Evolutionary conservation across 2,888 invertebrate genomes (phyloP).

Genomic region (Synanthedon formicaeformis): DNA sequence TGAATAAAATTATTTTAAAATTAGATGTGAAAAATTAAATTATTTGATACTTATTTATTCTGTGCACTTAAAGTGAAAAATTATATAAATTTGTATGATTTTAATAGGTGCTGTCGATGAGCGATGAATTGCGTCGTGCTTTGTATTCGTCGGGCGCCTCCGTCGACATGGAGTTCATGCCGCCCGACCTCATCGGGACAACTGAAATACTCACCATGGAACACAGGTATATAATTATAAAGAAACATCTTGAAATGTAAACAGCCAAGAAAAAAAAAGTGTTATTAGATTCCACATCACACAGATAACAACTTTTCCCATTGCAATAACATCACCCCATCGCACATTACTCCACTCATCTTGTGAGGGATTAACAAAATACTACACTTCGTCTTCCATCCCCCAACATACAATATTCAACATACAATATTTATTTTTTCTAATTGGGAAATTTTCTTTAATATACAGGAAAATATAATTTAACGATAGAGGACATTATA

Average conservation of each 20-base stretch:
- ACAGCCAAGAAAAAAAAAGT: neutral
- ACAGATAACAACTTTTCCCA: neutral
- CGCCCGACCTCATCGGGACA: conserved; percentile 90
- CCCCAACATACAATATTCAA: too few relatives aligned
- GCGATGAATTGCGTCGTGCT: conserved; percentile 89
- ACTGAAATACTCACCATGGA: conserved; percentile 93
- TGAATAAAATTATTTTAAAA: too few relatives aligned
- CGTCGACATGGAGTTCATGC: conserved; percentile 86
- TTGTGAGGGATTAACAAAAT: too few relatives aligned
- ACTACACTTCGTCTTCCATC: too few relatives aligned
- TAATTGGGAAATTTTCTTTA: too few relatives aligned
- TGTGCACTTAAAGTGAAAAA: too few relatives aligned
- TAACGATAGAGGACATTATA: too few relatives aligned
- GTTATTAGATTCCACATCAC: neutral
- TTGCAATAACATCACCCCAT: neutral
- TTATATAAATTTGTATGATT: neutral
- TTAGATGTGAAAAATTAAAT: too few relatives aligned
- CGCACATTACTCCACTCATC: too few relatives aligned
- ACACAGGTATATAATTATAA: conserved; percentile 70
- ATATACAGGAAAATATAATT: too few relatives aligned
- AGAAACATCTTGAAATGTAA: neutral
- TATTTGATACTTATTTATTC: too few relatives aligned
- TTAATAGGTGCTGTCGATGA: conserved; percentile 89
- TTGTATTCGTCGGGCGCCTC: conserved; percentile 82
- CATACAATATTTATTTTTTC: too few relatives aligned